These are phyloP conservation scores for Felis catus DNA, from an alignment of 2,113 vertebrate species.

Conservation along the genomic window DNA sequence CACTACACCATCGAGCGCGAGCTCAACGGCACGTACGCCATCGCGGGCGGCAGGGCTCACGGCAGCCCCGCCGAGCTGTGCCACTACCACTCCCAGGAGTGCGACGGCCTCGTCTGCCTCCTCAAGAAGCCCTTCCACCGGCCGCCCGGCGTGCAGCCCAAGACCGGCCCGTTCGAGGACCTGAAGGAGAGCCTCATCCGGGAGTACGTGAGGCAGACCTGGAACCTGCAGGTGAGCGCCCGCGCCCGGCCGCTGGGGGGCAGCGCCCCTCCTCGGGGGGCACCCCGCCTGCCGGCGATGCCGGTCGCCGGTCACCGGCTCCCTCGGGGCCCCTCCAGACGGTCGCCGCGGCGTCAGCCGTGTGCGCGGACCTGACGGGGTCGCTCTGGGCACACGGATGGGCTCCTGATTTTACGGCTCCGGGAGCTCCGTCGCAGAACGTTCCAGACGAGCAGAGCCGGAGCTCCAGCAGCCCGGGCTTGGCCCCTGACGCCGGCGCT, in stretches of 20 bases:
- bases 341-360: neutral
- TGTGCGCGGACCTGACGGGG: neutral
- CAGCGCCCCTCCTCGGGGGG: too few species aligned
- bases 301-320: neutral
- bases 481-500: neutral
- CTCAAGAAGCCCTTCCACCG: constrained; percentile 92
- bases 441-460: rapidly evolving
- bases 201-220: constrained; percentile 94
- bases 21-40: constrained; percentile 91
- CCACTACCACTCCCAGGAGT: constrained; percentile 92
- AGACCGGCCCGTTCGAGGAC: constrained; percentile 96
- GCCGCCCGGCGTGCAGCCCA: constrained; percentile 91
- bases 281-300: rapidly evolving
- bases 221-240: constrained; percentile 92
- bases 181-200: constrained; percentile 95
- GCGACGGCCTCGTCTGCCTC: constrained; percentile 93
- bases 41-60: constrained; percentile 93
- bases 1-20: constrained; percentile 97
- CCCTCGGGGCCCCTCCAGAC: neutral
- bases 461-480: rapidly evolving
- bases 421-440: neutral
- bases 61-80: constrained; percentile 90
- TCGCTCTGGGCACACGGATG: rapidly evolving
- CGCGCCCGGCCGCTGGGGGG: too few species aligned
- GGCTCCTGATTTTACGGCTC: neutral